phyloP scores from a whole-genome alignment of 2,888 invertebrate species.

The Drosophila paranaensis region DNA sequence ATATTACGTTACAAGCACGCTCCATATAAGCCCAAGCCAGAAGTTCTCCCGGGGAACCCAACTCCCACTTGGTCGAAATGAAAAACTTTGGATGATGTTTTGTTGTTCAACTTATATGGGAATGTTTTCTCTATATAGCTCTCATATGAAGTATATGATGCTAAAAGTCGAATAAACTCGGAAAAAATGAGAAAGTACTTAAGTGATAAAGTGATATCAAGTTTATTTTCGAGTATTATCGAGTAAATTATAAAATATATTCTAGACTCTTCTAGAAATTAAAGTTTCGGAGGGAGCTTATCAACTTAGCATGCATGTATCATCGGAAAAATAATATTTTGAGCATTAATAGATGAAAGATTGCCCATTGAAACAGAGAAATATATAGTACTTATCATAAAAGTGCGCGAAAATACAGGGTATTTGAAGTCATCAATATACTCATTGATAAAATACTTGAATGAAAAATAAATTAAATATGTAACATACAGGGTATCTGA shows the following conservation, averaged over 20 bases:
- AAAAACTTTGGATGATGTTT: neutral
- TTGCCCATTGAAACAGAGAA: neutral
- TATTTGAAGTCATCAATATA: neutral
- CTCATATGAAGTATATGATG: neutral
- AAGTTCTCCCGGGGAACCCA: neutral
- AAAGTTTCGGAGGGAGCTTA: no score
- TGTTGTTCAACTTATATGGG: no score
- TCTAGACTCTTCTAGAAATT: no score
- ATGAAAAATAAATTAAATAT: neutral
- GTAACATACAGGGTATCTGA: neutral
- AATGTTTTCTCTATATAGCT: no score
- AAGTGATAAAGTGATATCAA: neutral
- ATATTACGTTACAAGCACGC: neutral
- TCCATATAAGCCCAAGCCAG: neutral
- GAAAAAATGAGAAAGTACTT: no score
- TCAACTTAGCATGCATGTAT: no score
- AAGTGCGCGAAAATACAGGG: neutral
- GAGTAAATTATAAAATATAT: no score
- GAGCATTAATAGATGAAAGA: no score
- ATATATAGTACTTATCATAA: no score
- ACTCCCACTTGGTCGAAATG: neutral
- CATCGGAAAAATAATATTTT: no score
- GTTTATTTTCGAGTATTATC: no score
- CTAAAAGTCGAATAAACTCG: no score
- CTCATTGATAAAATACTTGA: neutral